Base-by-base conservation (phyloP, 2,113 vertebrate species). In the Engystomops pustulosus region DNA sequence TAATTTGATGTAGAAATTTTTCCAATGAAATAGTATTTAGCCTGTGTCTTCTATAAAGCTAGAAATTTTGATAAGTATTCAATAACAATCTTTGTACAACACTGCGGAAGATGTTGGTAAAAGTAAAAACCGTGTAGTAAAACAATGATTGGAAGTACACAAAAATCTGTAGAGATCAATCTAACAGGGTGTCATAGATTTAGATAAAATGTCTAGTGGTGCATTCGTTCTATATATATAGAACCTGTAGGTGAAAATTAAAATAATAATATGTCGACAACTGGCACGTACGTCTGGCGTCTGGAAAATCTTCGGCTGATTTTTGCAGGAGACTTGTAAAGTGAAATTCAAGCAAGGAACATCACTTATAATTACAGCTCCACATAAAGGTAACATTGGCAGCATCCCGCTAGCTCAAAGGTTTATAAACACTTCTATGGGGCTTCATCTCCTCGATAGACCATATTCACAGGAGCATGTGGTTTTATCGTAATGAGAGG, bases 241-340 rank as follows among this genome's bases (percentile, higher is more conserved):
- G 7, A 38, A 32, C 74, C 45, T 58, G 18, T 77, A 77, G 30
- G 49, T 58, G 51, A 55, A 51, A 76, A 36, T 34, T 49, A 76
- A 76, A 77, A 77, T 77, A 58, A 75, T 75, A 49, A 36, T 53
- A 55, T 38, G 49, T 55, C 34, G 20, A 55, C 49, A 77, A 77
- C 74, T 58, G 49, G 74, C 10, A 38, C 18, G 14, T 58, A 77
- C 18, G 30, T 77, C 74, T 55, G 49, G 74, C 47, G 30, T 76
- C 47, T 58, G 49, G 74, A 77, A 49, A 77, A 77, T 77, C 32
- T 55, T 55, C 32, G 23, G 49, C 74, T 77, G 49, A 51, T 76
- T 11, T 27, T 30, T 62, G 25, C 27, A 62, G 17, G 62, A 67
- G 27, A 76, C 72, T 76, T 76, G 74, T 49, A 51, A 77, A 77